These are phyloP conservation scores for Physocephala rufipes DNA, from an alignment of 2,888 invertebrate genomes.

Conservation along the genomic window DNA sequence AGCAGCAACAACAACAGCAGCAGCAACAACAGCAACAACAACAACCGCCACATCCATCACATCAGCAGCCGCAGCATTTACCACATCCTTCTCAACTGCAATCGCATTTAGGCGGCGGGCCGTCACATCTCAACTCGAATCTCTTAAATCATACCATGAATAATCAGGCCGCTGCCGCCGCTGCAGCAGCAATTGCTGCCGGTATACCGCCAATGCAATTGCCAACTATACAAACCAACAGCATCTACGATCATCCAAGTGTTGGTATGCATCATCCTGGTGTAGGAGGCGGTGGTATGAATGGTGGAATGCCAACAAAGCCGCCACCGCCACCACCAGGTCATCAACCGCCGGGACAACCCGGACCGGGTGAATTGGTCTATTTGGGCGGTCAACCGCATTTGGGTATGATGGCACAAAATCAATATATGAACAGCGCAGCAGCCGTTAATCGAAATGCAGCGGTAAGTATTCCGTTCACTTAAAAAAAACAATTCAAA, in stretches of 20 bases:
- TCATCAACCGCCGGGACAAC: constrained; percentile 46
- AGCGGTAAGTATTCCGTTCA: constrained; percentile 64
- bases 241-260: constrained; percentile 64
- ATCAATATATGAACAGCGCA: constrained; percentile 64
- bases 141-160: constrained; percentile 64
- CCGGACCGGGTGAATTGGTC: constrained; percentile 61
- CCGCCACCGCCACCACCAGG: constrained; percentile 51
- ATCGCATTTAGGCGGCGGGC: constrained; percentile 54
- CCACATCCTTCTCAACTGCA: constrained; percentile 69
- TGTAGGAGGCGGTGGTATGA: constrained; percentile 51
- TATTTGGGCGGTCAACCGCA: constrained; percentile 64
- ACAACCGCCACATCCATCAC: constrained; percentile 67
- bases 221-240: constrained; percentile 56
- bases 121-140: constrained; percentile 60
- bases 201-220: constrained; percentile 58
- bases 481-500: no score
- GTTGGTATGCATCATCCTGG: constrained; percentile 54
- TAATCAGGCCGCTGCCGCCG: constrained; percentile 59
- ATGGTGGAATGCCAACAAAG: constrained; percentile 48
- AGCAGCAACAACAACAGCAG: constrained; percentile 66
- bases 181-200: constrained; percentile 55
- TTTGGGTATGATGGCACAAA: constrained; percentile 63
- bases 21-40: constrained; percentile 67
- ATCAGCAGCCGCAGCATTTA: constrained; percentile 67
- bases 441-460: constrained; percentile 61